phyloP scores from a whole-genome alignment of 2,797 vertebrate genomes.

The Lithobates sylvaticus region DNA sequence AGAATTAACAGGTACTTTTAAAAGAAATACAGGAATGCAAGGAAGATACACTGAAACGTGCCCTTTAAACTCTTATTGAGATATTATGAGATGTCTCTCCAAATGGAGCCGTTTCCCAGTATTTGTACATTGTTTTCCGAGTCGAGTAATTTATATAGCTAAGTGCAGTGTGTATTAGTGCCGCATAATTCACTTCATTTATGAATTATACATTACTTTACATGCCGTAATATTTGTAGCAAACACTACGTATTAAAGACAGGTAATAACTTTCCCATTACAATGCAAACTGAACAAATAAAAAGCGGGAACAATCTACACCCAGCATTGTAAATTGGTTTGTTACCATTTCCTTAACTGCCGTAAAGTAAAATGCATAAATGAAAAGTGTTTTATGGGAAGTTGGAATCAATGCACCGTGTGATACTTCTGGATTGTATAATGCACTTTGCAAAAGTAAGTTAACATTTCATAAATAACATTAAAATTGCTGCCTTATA shows the following conservation, averaged over 20 bases:
- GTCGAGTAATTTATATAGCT: slow-evolving; percentile 6
- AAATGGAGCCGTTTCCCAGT: not conserved
- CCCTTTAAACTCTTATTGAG: not conserved
- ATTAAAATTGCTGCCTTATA: not conserved
- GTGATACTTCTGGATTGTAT: not conserved
- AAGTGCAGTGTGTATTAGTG: not conserved
- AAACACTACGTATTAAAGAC: not conserved
- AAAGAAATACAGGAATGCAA: too few species aligned
- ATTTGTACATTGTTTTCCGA: slow-evolving; percentile 8
- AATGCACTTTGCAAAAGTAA: not conserved
- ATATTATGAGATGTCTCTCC: not conserved
- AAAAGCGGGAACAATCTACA: not conserved
- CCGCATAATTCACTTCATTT: slow-evolving; percentile 17
- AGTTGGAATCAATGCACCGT: not conserved
- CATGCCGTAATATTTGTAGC: slow-evolving; percentile 1
- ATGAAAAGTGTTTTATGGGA: slow-evolving; percentile 2
- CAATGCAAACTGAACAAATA: not conserved
- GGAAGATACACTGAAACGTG: too few species aligned
- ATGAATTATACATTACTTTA: slow-evolving; percentile 29
- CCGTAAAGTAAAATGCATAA: not conserved
- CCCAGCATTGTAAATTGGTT: not conserved
- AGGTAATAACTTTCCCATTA: slow-evolving; percentile 15
- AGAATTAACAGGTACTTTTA: too few species aligned
- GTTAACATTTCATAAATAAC: not conserved
- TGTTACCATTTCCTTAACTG: not conserved